Percentiles rank a stretch among this genome's conserved stretches.
phyloP scores from a whole-genome alignment of 2,888 invertebrate genomes.

The Xestia c-nigrum region DNA sequence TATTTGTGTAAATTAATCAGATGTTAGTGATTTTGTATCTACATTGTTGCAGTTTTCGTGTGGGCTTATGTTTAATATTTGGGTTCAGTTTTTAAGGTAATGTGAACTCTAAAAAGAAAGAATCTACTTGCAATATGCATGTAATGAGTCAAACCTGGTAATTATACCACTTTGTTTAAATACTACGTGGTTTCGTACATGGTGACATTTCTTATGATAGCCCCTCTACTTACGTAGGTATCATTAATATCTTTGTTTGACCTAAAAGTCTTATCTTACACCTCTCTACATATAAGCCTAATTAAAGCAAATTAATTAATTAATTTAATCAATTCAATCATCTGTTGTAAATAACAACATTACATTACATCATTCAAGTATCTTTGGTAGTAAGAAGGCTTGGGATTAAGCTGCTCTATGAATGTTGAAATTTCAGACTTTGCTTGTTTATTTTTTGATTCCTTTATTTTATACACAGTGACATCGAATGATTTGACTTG shows the following conservation, averaged over 20 bases:
- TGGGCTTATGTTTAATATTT: background rate
- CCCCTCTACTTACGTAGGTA: background rate
- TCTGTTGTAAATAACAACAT: background rate
- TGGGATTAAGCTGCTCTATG: no score
- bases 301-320: background rate
- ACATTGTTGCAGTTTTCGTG: slow-evolving; percentile 6
- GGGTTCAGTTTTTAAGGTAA: slow-evolving; percentile 11
- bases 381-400: no score
- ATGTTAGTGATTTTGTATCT: slow-evolving; percentile 1
- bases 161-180: background rate
- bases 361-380: background rate
- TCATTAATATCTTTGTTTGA: background rate
- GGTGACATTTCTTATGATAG: background rate
- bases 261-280: background rate
- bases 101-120: background rate
- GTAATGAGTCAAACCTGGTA: background rate
- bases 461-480: no score
- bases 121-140: background rate
- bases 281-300: background rate
- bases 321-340: slow-evolving; percentile 2
- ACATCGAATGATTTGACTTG: no score
- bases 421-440: no score
- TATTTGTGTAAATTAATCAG: slow-evolving; percentile 11
- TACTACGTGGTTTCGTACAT: background rate
- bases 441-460: no score